Evolutionary conservation across 2,797 vertebrate species (phyloP).

Genomic region (Chanos chanos): DNA sequence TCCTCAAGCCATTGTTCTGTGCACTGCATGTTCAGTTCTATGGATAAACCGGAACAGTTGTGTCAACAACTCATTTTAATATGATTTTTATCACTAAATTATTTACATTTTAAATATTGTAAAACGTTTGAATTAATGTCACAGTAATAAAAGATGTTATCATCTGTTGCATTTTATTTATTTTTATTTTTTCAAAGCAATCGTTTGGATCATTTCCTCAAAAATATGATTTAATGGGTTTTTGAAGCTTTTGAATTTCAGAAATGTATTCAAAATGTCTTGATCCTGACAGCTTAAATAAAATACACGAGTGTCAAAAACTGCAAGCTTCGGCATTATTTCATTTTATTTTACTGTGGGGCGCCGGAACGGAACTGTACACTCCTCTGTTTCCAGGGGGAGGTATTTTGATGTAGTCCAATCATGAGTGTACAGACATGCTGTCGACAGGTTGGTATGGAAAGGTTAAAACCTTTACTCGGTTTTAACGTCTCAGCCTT

Average conservation of each 20-base stretch:
- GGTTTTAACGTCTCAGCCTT: too few species aligned
- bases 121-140: conserved; percentile 57
- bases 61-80: conserved; percentile 19
- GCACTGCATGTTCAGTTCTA: too few species aligned
- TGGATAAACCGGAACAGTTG: conserved; percentile 3
- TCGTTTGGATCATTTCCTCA: background rate
- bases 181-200: conserved; percentile 26
- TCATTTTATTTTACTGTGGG: background rate
- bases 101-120: conserved; percentile 61
- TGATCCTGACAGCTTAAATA: conserved; percentile 35
- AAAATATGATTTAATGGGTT: background rate
- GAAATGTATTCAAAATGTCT: background rate
- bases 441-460: conserved; percentile 45
- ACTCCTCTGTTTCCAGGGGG: background rate
- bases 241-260: conserved; percentile 2
- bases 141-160: conserved; percentile 66
- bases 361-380: background rate
- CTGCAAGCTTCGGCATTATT: background rate
- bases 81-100: conserved; percentile 45
- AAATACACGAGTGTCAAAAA: too few species aligned
- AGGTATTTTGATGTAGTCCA: conserved; percentile 46
- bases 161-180: background rate
- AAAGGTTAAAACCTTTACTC: too few species aligned
- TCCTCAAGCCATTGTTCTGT: too few species aligned
- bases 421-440: conserved; percentile 46